Evolutionary conservation across 2,113 vertebrate species (phyloP).

Genomic region (Amphilophus citrinellus): DNA sequence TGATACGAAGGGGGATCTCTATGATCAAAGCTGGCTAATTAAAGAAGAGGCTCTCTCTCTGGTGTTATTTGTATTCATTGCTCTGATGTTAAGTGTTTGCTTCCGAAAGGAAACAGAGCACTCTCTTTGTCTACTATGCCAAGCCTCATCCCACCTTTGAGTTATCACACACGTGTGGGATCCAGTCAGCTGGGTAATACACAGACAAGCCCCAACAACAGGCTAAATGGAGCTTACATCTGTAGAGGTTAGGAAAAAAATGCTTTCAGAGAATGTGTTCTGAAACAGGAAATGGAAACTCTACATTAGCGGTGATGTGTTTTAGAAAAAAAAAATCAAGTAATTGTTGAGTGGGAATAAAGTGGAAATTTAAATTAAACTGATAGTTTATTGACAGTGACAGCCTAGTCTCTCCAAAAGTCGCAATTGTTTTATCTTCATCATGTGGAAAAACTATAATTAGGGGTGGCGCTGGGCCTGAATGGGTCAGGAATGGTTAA

Average conservation of each 20-base stretch:
- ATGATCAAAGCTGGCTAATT: constrained; percentile 82
- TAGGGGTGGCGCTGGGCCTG: constrained; percentile 69
- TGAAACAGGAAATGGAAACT: constrained; percentile 20
- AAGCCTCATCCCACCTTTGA: constrained; percentile 59
- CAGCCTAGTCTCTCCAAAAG: constrained; percentile 16
- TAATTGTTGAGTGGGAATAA: background rate
- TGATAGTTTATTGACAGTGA: background rate
- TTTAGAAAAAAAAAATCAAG: accelerated
- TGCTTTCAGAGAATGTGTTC: background rate
- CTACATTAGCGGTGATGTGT: background rate
- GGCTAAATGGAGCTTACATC: constrained; percentile 3
- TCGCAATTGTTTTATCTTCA: constrained; percentile 30
- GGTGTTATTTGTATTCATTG: constrained; percentile 76
- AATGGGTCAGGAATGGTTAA: constrained; percentile 75
- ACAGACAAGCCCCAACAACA: background rate
- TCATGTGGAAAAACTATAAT: constrained; percentile 64
- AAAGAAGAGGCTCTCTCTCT: constrained; percentile 70
- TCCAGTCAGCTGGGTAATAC: constrained; percentile 38
- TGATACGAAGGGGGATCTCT: constrained; percentile 54
- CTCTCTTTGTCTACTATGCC: constrained; percentile 69
- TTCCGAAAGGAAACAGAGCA: constrained; percentile 73
- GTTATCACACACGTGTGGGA: constrained; percentile 30
- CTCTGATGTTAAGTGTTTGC: constrained; percentile 82
- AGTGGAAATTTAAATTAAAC: background rate
- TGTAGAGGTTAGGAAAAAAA: background rate